Conservation (phyloP, 2,113 vertebrate genomes). For the Embiotoca jacksoni region DNA sequence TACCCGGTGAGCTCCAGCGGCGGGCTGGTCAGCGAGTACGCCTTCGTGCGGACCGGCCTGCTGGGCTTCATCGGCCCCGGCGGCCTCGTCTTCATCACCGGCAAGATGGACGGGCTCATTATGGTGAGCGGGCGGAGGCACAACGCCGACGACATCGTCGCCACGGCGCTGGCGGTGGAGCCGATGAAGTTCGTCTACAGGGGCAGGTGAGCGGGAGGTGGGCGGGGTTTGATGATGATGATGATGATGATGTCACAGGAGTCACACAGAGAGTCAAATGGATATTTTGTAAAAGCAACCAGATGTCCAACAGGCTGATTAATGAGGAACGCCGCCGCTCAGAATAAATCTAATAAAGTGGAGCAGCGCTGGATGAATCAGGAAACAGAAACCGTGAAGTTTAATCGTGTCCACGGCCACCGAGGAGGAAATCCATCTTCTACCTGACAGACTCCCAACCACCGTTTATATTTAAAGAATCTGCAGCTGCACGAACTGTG, state of each 20-base stretch:
- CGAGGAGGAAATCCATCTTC: constrained; percentile 52
- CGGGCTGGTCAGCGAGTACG: constrained; percentile 95
- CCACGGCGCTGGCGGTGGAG: constrained; percentile 96
- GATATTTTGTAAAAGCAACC: background rate
- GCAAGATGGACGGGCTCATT: constrained; percentile 99
- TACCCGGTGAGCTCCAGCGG: constrained; percentile 94
- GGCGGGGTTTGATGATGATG: too few species aligned
- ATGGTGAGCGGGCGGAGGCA: constrained; percentile 97
- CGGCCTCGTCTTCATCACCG: constrained; percentile 96
- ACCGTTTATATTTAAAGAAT: constrained; percentile 19
- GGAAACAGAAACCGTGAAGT: constrained; percentile 24
- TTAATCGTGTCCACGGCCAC: constrained; percentile 48
- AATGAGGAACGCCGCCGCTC: background rate
- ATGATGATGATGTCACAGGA: too few species aligned
- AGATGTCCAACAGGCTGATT: constrained; percentile 16
- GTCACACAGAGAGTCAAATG: background rate
- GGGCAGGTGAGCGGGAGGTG: constrained; percentile 88
- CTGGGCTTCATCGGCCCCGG: constrained; percentile 97
- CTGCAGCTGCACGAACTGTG: too few species aligned
- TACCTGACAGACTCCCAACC: constrained; percentile 39
- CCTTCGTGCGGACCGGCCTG: constrained; percentile 95
- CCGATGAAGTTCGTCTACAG: constrained; percentile 99
- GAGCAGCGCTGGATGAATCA: constrained; percentile 45
- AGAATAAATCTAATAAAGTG: constrained; percentile 56
- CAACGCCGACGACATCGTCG: constrained; percentile 98